Base-by-base conservation (phyloP, 2,888 invertebrate genomes). In the Choreutis nemorana region DNA sequence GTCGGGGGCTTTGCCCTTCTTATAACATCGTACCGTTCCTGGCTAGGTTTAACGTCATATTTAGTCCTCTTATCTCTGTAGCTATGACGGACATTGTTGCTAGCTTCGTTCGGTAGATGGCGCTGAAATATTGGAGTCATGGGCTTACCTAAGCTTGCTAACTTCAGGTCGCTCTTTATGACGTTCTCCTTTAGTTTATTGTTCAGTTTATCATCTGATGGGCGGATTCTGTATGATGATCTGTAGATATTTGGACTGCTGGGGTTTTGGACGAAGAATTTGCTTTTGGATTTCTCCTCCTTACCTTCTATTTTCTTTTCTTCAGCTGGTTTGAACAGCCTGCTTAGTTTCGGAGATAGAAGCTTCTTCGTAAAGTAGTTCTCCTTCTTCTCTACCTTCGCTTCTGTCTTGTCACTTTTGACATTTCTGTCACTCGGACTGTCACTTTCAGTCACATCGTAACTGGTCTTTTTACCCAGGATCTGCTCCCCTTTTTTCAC, bases 71-170 rank as follows among this genome's bases (percentile, higher is more conserved):
- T 55, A 7, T 70, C 77, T 10, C 79, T 40, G 30, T 55, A 77
- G 34, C 79, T 80, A 50, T 60, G 77, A 10, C 79, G 41, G 0
- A 63, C 68, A 32, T 71, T 73, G 0, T 57, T 63, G 33, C 65
- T n/a, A n/a, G n/a, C n/a, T n/a, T n/a, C 72, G 0, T 44, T 35
- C 0, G 54, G 52, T 1, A 56, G 23, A 33, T 66, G 65, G 3
- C 80, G 37, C 3, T 75, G 48, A 42, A 80, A 73, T 36, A 70
- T 66, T 0, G 80, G 80, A 4, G 80, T 80, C 73, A 78, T 72
- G 0, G 78, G 79, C 30, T 75, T 77, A 0, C 78, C 78, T 47
- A 72, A 33, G 25, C 58, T 64, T 1, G 77, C 75, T 3, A 77
- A 37, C 26, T 77, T 77, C 0, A 75, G 28, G 32, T 78, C 77